Base-by-base conservation (phyloP, 1,140 invertebrate species). In the Drosophila azteca region DNA sequence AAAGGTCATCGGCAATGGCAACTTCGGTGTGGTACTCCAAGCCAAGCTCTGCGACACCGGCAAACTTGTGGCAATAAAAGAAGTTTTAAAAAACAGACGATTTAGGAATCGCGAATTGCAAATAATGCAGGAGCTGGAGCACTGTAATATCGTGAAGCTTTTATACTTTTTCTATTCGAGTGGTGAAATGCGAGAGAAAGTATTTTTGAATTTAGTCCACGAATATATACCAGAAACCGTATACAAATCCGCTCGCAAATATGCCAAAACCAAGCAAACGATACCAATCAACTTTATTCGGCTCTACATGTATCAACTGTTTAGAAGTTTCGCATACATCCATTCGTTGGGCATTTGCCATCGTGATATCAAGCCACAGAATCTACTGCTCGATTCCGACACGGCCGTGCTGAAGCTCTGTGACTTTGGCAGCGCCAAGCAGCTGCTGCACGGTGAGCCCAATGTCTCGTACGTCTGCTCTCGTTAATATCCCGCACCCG, bases 381-480 rank as follows among this genome's bases (percentile, higher is more conserved):
- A 99, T 93, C 93, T 99, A 63, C 94, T 99, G 48, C 93, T 99
- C 54, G 97, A 99, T 93, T 98, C 98, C 48, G 97, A 99, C 92
- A 98, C 97, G 26, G 98, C 98, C 61, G 97, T 99, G 52, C 94
- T 99, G 49, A 99, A 99, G 93, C 94, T 99, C 53, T 99, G 98
- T 93, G 99, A 99, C 94, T 99, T 99, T 94, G 99, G 99, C 89
- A 98, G 97, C 92, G 99, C 99, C 78, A 99, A 99, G 92, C 97
- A 99, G 92, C 95, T 99, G 80, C 96, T 99, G 58, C 96, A 96
- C 89, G 98, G 98, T 58, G 99, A 99, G 93, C 98, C 98, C n/a
- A 99, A 99, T 93, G 99, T 99, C 17, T 99, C 98, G 48, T 99
- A 99, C 93, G 99, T 99, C 88, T 99, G 99, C 94, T 99, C 99